Evolutionary conservation across 2,797 vertebrate genomes (phyloP), one percentile per base, ranked within the genome.

Genomic region (Cyclopterus lumpus): DNA sequence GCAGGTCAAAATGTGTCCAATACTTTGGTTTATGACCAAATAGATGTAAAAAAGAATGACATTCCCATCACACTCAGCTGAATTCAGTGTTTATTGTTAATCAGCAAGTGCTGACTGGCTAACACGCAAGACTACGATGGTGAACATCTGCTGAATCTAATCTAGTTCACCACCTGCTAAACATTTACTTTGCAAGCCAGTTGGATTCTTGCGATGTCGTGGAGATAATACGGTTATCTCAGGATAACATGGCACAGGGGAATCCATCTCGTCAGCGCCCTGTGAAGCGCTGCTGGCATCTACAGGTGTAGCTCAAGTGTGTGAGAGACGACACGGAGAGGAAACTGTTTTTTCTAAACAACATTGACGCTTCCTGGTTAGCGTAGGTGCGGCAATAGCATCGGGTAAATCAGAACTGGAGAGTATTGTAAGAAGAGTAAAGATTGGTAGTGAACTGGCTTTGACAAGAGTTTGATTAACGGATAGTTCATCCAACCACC

Each of bases 141-240:
- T 61, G 44, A 66, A 67, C 64, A 51, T 67, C 30, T 58, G 55
- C 30, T 58, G 55, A 57, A 32, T 57, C 28, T 32, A 57, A 57
- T 57, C 30, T 34, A 58, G 18, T 34, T 58, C 12, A 58, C 30
- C 28, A 32, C 20, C 55, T 20, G 48, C 32, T 67, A 11, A 66
- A 38, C 48, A 22, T 48, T 44, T 44, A 44, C 40, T 44, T 42
- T 44, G 40, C 40, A 16, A 44, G 40, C 1, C 40, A 44, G 40
- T 44, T 4, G 40, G 40, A 44, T 44, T 48, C 46, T 48, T 48
- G 18, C 20, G n/a, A 48, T 48, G 3, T 48, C 44, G 48, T 8
- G n/a, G n/a, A 12, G 20, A 51, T 49, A 49, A 49, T 22, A 8
- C 48, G 3, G 48, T 51, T 48, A n/a, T n/a, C 46, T n/a, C 46